Conservation (phyloP, 2,797 vertebrate species). For the Siniperca obscura region DNA sequence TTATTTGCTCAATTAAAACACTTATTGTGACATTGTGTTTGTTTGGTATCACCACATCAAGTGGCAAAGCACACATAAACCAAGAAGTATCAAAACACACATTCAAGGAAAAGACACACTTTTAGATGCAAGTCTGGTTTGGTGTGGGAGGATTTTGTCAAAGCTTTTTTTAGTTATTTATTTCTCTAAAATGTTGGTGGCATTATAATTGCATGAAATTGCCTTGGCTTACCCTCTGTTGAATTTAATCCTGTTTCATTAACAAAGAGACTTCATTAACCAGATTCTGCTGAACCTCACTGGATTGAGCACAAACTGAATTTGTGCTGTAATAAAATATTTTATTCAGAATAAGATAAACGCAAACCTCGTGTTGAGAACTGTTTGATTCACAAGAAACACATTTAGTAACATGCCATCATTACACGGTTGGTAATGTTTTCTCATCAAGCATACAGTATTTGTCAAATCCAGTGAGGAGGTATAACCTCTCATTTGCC, state of each 20-base stretch:
- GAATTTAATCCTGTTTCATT: slow-evolving; percentile 4
- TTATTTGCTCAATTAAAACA: neutral
- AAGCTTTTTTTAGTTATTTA: neutral
- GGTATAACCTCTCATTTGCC: neutral
- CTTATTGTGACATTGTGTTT: neutral
- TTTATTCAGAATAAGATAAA: neutral
- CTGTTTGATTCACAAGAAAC: neutral
- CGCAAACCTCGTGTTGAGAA: neutral
- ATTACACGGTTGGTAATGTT: neutral
- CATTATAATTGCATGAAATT: slow-evolving; percentile 31
- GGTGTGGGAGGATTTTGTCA: neutral
- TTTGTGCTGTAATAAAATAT: neutral
- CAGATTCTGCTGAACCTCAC: slow-evolving; percentile 45
- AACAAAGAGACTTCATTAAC: slow-evolving; percentile 28
- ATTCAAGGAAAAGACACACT: neutral
- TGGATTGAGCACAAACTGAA: slow-evolving; percentile 41
- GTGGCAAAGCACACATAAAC: neutral
- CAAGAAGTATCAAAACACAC: neutral
- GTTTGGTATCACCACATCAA: neutral
- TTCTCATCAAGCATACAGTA: neutral
- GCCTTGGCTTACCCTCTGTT: slow-evolving; percentile 7
- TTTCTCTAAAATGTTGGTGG: slow-evolving; percentile 8
- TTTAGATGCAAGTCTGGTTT: neutral
- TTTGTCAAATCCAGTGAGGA: slow-evolving; percentile 55
- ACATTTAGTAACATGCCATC: neutral